Conservation (phyloP, 2,113 vertebrate genomes). For the Synodontis membranacea region DNA sequence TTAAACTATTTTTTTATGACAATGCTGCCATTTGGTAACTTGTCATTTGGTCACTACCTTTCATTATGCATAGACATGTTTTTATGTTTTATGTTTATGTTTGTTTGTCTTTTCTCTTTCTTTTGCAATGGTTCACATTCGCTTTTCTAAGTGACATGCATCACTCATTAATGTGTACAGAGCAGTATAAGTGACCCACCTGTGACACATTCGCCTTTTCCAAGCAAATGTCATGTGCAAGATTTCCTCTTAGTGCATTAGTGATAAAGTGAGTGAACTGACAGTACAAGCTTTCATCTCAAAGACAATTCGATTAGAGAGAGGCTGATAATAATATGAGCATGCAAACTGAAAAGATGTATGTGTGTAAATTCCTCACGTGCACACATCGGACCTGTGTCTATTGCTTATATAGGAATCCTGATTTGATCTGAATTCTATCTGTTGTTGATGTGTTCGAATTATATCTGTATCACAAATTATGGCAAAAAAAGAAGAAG, state of each 20-base stretch:
- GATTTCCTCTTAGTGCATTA: not conserved
- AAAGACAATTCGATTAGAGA: not conserved
- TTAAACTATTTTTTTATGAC: not conserved
- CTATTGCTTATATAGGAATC: not conserved
- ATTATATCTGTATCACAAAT: not conserved
- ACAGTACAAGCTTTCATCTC: not conserved
- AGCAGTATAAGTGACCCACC: not conserved
- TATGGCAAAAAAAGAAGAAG: not conserved
- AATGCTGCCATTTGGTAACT: not conserved
- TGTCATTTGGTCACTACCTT: not conserved
- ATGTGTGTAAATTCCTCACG: not conserved
- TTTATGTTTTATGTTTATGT: not conserved
- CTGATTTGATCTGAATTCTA: not conserved
- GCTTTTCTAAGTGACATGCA: not conserved
- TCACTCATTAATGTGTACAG: not conserved
- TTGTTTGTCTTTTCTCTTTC: not conserved
- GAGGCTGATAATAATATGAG: not conserved
- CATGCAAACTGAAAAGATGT: not conserved
- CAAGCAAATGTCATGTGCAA: not conserved
- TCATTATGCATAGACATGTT: not conserved
- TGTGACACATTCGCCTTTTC: not conserved
- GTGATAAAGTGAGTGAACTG: not conserved
- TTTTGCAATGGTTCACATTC: not conserved
- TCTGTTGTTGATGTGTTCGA: not conserved
- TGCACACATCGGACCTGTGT: not conserved